phyloP scores from a whole-genome alignment of 2,888 invertebrate genomes.

The Latheticus oryzae region DNA sequence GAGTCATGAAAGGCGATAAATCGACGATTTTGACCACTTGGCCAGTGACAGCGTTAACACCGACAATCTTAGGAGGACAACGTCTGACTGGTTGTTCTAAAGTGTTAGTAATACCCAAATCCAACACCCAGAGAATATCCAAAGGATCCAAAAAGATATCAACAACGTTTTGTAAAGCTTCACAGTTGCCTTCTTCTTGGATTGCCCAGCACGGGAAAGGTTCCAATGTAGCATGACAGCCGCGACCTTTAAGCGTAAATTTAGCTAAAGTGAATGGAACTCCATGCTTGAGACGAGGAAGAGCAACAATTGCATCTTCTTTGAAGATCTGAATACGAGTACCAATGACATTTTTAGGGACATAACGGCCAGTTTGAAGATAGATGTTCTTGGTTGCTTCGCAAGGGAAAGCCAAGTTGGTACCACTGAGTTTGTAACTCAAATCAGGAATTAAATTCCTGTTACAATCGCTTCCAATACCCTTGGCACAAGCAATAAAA shows the following conservation, averaged over 20 bases:
- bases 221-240: slow-evolving; percentile 67
- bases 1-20: slow-evolving; percentile 67
- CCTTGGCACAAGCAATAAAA: no score
- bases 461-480: slow-evolving; percentile 43
- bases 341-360: slow-evolving; percentile 71
- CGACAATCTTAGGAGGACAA: slow-evolving; percentile 73
- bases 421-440: slow-evolving; percentile 61
- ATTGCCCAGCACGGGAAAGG: slow-evolving; percentile 77
- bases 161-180: slow-evolving; percentile 77
- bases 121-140: slow-evolving; percentile 72
- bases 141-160: slow-evolving; percentile 73
- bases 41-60: slow-evolving; percentile 69
- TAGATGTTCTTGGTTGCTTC: slow-evolving; percentile 70
- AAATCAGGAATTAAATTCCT: slow-evolving; percentile 55
- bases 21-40: slow-evolving; percentile 72
- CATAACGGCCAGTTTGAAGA: slow-evolving; percentile 69
- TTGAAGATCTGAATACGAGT: slow-evolving; percentile 72
- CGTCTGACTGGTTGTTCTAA: slow-evolving; percentile 70
- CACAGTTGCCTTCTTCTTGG: slow-evolving; percentile 78
- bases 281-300: slow-evolving; percentile 73
- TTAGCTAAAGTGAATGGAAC: slow-evolving; percentile 72
- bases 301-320: slow-evolving; percentile 70
- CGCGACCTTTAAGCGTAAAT: slow-evolving; percentile 67
- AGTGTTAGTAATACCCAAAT: slow-evolving; percentile 72
- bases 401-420: slow-evolving; percentile 53